These are phyloP conservation scores for Aporophyla lueneburgensis DNA, from an alignment of 2,888 invertebrate genomes.

Conservation along the genomic window DNA sequence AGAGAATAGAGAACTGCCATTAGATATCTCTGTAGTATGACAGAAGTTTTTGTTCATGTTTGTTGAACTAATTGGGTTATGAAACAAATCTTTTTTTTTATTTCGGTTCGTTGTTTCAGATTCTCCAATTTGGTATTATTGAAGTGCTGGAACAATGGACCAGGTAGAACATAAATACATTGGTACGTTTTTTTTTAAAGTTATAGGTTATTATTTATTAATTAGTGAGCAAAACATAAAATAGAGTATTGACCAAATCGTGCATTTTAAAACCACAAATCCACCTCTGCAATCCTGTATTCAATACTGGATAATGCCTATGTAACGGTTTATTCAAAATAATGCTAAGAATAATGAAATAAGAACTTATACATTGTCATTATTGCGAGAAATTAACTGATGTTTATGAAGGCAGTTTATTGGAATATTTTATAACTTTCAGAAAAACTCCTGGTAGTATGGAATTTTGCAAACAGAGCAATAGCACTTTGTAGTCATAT, in stretches of 20 bases:
- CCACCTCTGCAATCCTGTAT: conserved; percentile 42
- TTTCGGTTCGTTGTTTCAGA: background rate
- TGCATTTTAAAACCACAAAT: conserved; percentile 4
- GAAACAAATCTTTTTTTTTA: background rate
- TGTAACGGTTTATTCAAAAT: conserved; percentile 39
- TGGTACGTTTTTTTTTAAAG: background rate
- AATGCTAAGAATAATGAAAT: background rate
- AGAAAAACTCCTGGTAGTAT: background rate
- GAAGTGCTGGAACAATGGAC: background rate
- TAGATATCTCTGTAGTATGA: background rate
- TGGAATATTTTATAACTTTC: background rate
- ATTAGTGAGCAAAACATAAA: background rate
- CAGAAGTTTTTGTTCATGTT: background rate
- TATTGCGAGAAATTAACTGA: background rate
- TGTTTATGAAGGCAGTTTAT: background rate
- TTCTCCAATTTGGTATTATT: background rate
- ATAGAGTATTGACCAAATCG: background rate
- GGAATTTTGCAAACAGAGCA: conserved; percentile 4
- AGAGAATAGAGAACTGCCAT: background rate
- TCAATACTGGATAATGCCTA: conserved; percentile 27
- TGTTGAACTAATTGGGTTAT: background rate
- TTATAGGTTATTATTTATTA: background rate
- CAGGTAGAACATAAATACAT: background rate
- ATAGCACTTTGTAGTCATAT: background rate
- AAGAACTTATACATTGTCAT: background rate